Conservation (phyloP, 64 coral and sea anemone species). For the Dendrophyllia cribrosa region DNA sequence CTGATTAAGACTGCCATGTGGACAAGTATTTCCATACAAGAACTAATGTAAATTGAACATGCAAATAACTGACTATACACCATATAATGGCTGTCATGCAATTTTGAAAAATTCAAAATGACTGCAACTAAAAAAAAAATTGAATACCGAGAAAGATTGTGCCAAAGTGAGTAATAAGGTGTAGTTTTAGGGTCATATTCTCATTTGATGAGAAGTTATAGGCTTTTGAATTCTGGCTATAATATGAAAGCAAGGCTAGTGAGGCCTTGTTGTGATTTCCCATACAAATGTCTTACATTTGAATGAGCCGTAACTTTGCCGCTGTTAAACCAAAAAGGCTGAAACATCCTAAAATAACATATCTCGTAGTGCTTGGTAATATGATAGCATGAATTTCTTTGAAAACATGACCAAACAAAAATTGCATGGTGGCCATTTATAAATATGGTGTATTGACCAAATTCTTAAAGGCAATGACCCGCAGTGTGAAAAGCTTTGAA, state of each 20-base stretch:
- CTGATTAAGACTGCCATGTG: not conserved
- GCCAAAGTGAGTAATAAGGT: not conserved
- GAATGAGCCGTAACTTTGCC: not conserved
- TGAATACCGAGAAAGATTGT: not conserved
- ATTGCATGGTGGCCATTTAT: not conserved
- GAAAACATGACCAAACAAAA: not conserved
- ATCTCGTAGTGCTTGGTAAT: not conserved
- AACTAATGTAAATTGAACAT: too few relatives aligned
- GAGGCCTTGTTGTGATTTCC: not conserved
- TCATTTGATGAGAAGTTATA: conserved; percentile 3
- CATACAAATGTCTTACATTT: not conserved
- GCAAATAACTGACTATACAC: too few relatives aligned
- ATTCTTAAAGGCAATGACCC: too few relatives aligned
- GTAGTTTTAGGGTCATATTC: not conserved
- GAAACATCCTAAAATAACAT: conserved; percentile 1
- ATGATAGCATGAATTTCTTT: not conserved
- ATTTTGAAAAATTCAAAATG: not conserved
- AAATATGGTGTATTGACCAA: too few relatives aligned
- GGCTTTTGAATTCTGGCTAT: not conserved
- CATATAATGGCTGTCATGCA: not conserved
- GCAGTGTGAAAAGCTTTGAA: too few relatives aligned
- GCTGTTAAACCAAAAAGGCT: not conserved
- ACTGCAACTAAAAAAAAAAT: not conserved
- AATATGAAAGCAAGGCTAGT: not conserved
- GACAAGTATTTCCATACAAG: not conserved